Base-by-base conservation (phyloP, 1,140 invertebrate genomes). In the Drosophila tani region DNA sequence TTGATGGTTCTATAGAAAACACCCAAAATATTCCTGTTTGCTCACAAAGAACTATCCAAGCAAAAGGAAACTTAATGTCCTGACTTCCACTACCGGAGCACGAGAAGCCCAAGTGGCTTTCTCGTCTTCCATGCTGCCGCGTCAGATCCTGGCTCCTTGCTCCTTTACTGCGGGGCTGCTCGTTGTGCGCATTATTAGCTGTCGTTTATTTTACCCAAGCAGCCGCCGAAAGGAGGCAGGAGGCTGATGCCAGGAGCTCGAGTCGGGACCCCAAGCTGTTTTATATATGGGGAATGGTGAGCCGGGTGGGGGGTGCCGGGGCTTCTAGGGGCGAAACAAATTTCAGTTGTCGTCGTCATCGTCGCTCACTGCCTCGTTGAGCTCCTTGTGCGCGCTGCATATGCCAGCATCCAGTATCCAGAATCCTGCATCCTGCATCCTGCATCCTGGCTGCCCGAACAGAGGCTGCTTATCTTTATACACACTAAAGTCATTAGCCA, bases 161-260 rank as follows among this genome's bases (percentile, higher is more conserved):
- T 74, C 62, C 65, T 75, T 21, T 11, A n/a, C 19, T 5, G 17
- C 32, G 5, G 15, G 65, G 60, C 69, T 79, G 70, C 79, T 83
- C 80, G 81, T 81, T 87, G 77, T 87, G 84, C 59, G 84, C 84
- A 88, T 88, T 87, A 87, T 87, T 87, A 88, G 84, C 84, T 87
- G 84, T 88, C 84, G 81, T 87, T 87, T 88, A 88, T 87, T 87
- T 88, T 78, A 84, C 81, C 76, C 84, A 80, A 69, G 67, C 67
- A 82, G 64, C 73, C 32, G 47, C 69, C 58, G 45, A 58, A 27
- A 66, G 47, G 24, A 65, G 57, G 51, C 59, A 27, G 49, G 19
- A 40, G 19, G 51, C 32, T 9, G 41, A 59, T 51, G 57, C 53
- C 57, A 46, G 43, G 56, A 75, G 40, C 43, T 29, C 24, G 14